These are phyloP conservation scores for Formica exsecta DNA, from an alignment of 1,140 invertebrate genomes.

Conservation along the genomic window DNA sequence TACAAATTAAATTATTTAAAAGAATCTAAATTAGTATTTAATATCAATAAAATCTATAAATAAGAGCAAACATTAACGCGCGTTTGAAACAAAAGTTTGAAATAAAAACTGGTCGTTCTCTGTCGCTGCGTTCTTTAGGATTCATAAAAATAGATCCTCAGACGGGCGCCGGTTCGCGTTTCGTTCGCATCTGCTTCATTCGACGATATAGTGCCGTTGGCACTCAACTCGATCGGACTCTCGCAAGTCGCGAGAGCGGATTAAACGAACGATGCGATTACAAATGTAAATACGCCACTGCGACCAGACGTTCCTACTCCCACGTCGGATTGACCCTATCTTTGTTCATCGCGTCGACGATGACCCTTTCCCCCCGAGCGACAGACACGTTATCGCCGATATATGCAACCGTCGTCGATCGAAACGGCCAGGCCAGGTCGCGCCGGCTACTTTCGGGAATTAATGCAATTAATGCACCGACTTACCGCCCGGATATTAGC, in stretches of 20 bases:
- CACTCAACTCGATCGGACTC: constrained; percentile 10
- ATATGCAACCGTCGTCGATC: constrained; percentile 20
- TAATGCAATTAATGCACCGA: constrained; percentile 61
- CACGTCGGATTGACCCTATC: constrained; percentile 67
- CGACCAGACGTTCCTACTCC: constrained; percentile 47
- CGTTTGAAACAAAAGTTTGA: not conserved
- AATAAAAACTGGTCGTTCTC: not conserved
- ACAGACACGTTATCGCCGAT: not conserved
- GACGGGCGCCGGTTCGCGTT: not conserved
- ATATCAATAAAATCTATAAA: not conserved
- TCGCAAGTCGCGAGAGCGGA: constrained; percentile 20
- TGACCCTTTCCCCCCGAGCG: not conserved
- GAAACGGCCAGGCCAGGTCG: constrained; percentile 8
- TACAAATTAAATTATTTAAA: not conserved
- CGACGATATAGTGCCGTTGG: constrained; percentile 8
- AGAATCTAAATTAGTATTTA: not conserved
- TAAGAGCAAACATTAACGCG: not conserved
- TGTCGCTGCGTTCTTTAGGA: not conserved
- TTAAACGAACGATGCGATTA: constrained; percentile 57
- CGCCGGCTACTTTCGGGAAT: constrained; percentile 48
- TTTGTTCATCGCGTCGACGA: constrained; percentile 42
- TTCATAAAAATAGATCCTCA: constrained; percentile 23
- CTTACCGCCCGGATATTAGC: constrained; percentile 53
- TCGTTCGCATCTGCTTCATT: constrained; percentile 30
- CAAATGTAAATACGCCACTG: constrained; percentile 70